Evolutionary conservation across 1,140 invertebrate genomes (phyloP), one percentile per base, ranked within the genome.

Genomic region (Ectropis grisescens): DNA sequence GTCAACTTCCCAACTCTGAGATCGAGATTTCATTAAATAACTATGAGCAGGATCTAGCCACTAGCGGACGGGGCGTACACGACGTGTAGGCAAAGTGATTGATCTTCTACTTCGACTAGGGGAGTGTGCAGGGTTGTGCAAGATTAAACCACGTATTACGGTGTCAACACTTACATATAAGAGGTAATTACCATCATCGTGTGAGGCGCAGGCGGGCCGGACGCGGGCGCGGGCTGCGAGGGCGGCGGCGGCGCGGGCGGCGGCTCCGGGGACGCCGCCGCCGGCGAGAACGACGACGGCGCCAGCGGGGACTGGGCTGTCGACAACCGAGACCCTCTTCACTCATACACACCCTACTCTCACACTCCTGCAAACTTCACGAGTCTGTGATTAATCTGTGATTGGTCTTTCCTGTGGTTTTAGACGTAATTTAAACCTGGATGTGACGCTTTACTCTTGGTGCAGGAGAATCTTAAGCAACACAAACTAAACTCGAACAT

Each of bases 121-220:
- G 48, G 41, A 34, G 33, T 47, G 69, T 75, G 69, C 68, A 52
- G 68, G 60, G 56, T 47, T 43, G 70, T 75, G 72, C 67, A 56
- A 58, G 59, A 39, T 46, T 53, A 65, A 65, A 60, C 52, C 59
- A 70, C 70, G 65, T 72, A 76, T 65, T 61, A 67, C 71, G 70
- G 75, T 78, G 81, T 71, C 67, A 81, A 82, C 85, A 87, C 85
- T 87, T 86, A 87, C 86, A 87, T 86, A 87, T 85, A 87, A 86
- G 85, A 86, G 69, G 85, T 86, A 87, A 87, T 87, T 87, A 87
- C 86, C 86, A 86, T 85, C 82, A 83, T 85, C 70, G 83, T 85
- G 78, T 84, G 82, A 41, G 84, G 83, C 58, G 84, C 69, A 39
- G 82, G 76, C 22, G 60, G 51, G 31, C 42, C 61, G 11, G 57